Percentiles rank a stretch among this genome's conserved stretches.
Evolutionary conservation across 2,113 vertebrate genomes (phyloP).

Genomic region (Morone saxatilis): DNA sequence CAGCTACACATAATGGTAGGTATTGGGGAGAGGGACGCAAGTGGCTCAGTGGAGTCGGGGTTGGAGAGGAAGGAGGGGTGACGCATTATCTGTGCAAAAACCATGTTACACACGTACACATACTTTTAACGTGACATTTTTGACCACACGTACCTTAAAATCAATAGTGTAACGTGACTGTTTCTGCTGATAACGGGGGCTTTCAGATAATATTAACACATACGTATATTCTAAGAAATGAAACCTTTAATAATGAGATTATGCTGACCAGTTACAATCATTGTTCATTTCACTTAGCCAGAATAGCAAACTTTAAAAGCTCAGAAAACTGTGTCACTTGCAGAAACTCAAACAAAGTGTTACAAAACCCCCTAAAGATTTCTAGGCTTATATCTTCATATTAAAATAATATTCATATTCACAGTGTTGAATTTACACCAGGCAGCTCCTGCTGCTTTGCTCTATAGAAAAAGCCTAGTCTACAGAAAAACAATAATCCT

Average conservation of each 20-base stretch:
- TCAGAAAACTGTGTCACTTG: background rate
- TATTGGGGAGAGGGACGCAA: slow-evolving; percentile 43
- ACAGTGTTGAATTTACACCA: slow-evolving; percentile 34
- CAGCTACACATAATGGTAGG: slow-evolving; percentile 66
- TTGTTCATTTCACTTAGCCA: background rate
- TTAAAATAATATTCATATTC: slow-evolving; percentile 31
- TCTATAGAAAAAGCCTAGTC: slow-evolving; percentile 9
- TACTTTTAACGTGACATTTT: background rate
- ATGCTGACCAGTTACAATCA: background rate
- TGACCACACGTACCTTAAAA: background rate
- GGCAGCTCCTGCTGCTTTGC: slow-evolving; percentile 4
- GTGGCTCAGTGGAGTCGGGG: slow-evolving; percentile 34
- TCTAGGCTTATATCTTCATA: slow-evolving; percentile 8
- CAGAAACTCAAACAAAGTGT: background rate
- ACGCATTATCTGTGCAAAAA: background rate
- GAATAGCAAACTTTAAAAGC: background rate
- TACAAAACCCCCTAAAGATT: background rate
- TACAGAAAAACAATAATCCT: slow-evolving; percentile 37
- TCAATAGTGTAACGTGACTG: background rate
- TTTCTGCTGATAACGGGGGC: background rate
- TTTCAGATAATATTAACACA: background rate
- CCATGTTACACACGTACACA: background rate
- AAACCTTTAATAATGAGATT: background rate
- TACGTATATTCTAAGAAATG: background rate
- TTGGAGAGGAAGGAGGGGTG: slow-evolving; percentile 12